Conservation (phyloP, 2,113 vertebrate species). For the Apaloderma vittatum region DNA sequence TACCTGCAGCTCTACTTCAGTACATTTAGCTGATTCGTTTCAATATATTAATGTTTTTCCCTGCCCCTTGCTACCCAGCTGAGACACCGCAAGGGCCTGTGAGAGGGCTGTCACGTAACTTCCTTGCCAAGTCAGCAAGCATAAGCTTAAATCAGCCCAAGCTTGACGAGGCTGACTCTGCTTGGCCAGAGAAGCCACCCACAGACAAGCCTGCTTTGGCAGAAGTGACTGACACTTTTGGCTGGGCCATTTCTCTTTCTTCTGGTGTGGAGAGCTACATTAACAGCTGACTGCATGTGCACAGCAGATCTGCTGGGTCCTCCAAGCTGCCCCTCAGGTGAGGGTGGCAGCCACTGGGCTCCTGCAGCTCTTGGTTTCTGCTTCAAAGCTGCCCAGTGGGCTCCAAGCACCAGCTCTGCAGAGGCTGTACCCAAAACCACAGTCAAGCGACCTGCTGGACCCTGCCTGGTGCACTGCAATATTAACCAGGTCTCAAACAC, state of each 20-base stretch:
- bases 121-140: background rate
- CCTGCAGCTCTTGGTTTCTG: background rate
- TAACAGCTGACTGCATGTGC: background rate
- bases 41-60: background rate
- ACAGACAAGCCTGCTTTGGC: background rate
- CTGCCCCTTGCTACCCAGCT: background rate
- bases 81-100: background rate
- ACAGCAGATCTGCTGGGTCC: background rate
- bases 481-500: background rate
- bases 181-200: background rate
- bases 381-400: background rate
- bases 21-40: background rate
- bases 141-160: background rate
- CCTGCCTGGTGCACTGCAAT: background rate
- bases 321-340: background rate
- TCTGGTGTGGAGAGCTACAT: background rate
- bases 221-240: background rate
- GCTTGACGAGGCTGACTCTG: background rate
- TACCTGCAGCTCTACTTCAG: background rate
- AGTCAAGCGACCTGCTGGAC: background rate
- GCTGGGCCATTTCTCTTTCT: background rate
- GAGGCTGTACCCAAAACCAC: background rate
- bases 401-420: background rate
- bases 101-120: background rate
- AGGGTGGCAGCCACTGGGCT: fast-evolving